Evolutionary conservation across 2,113 vertebrate genomes (phyloP).

Genomic region (Microcebus jonahi): DNA sequence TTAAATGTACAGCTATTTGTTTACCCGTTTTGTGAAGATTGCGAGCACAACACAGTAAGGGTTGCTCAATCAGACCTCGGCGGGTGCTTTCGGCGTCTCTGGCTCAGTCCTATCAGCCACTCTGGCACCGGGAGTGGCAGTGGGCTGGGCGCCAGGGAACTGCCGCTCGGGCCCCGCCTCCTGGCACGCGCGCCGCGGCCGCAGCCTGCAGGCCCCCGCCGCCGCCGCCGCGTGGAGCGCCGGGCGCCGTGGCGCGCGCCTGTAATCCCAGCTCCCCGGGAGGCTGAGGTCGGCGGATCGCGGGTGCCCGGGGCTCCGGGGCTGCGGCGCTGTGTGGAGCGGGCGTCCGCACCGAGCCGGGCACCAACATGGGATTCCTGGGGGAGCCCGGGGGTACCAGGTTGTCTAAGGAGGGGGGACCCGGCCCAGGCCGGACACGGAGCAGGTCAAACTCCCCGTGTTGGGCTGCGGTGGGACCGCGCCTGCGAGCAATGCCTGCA

Average conservation of each 20-base stretch:
- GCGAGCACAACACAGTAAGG: neutral
- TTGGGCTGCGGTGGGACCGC: neutral
- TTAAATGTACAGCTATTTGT: neutral
- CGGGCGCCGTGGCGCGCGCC: neutral
- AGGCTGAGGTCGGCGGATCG: neutral
- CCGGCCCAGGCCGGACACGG: constrained; percentile 27
- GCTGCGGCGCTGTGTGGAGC: neutral
- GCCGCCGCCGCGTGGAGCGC: neutral
- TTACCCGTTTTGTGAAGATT: neutral
- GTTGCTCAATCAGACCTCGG: neutral
- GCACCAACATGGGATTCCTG: neutral
- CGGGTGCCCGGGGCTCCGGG: neutral
- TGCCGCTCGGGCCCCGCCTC: fast-evolving
- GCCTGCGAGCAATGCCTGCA: neutral
- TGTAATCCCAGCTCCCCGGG: neutral
- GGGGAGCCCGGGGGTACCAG: neutral
- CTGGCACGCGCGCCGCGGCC: neutral
- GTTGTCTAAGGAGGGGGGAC: constrained; percentile 54
- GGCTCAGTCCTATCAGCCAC: too few species aligned
- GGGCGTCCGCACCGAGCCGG: neutral
- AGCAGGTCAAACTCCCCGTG: constrained; percentile 43
- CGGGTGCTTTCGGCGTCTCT: neutral
- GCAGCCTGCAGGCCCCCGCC: neutral
- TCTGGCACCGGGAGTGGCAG: too few species aligned
- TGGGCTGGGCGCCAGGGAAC: neutral